phyloP scores from a whole-genome alignment of 2,888 invertebrate genomes.

The Tubiluchus corallicola region DNA sequence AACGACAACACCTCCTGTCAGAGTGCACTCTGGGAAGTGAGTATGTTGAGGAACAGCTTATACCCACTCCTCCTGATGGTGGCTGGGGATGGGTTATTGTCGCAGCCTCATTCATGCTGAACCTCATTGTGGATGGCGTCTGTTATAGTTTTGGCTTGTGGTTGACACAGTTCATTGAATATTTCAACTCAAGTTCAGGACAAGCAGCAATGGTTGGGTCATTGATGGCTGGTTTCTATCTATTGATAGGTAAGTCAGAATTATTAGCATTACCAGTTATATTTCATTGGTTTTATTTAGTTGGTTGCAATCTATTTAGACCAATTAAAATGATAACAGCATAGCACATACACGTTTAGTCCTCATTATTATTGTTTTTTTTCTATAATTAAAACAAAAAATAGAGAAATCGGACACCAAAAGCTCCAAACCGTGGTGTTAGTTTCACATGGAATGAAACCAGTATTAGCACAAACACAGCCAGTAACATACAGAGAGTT shows the following conservation, averaged over 20 bases:
- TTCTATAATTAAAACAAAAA: too few species aligned
- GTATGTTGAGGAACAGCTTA: background rate
- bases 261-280: too few species aligned
- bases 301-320: too few species aligned
- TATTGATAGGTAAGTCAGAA: background rate
- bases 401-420: too few species aligned
- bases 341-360: too few species aligned
- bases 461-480: too few species aligned
- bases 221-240: background rate
- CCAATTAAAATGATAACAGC: too few species aligned
- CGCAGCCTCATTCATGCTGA: background rate
- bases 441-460: too few species aligned
- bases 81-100: background rate
- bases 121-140: conserved; percentile 3
- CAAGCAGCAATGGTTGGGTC: background rate
- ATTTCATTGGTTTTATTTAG: too few species aligned
- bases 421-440: too few species aligned
- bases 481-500: too few species aligned
- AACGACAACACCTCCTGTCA: background rate
- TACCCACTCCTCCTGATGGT: background rate
- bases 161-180: background rate
- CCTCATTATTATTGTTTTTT: too few species aligned
- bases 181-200: background rate
- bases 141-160: background rate
- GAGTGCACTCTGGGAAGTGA: background rate